phyloP scores from a whole-genome alignment of 2,888 invertebrate species.

The Artemia sp. region DNA sequence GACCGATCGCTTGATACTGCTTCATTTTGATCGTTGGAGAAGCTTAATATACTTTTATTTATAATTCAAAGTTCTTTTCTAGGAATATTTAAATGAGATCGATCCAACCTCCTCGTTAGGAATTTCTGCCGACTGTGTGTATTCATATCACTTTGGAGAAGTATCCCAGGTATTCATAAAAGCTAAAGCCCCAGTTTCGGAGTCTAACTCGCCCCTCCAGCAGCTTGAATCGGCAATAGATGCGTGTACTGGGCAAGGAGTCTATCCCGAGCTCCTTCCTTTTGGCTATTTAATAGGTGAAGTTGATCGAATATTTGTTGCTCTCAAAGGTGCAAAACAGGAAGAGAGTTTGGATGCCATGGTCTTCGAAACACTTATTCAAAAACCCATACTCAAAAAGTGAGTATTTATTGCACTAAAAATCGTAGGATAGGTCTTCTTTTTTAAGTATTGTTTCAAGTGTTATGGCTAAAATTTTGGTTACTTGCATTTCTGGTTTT shows the following conservation, averaged over 20 bases:
- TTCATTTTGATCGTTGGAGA: too few species aligned
- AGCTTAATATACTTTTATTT: too few species aligned
- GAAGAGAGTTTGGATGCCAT: constrained; percentile 76
- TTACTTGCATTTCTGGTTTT: too few species aligned
- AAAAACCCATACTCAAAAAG: constrained; percentile 86
- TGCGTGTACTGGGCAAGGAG: constrained; percentile 30
- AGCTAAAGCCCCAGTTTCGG: not conserved
- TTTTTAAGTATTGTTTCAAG: too few species aligned
- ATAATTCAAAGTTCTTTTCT: too few species aligned
- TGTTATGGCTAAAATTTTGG: too few species aligned
- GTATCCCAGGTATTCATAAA: constrained; percentile 25
- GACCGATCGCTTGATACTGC: too few species aligned
- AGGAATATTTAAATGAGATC: constrained; percentile 74
- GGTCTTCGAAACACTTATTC: constrained; percentile 87
- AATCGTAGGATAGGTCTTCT: not conserved
- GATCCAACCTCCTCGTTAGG: constrained; percentile 83
- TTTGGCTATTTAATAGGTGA: constrained; percentile 79
- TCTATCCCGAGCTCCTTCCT: constrained; percentile 70
- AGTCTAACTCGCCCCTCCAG: constrained; percentile 26
- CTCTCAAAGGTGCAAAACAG: constrained; percentile 48
- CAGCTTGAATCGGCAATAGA: constrained; percentile 14
- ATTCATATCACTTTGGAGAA: constrained; percentile 84
- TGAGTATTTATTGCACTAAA: constrained; percentile 28
- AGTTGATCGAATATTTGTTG: constrained; percentile 35
- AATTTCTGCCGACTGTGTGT: constrained; percentile 63